These are phyloP conservation scores for Zoroaster sp. DNA, from an alignment of 53 echinoderm and acorn worm genomes.

Conservation along the genomic window DNA sequence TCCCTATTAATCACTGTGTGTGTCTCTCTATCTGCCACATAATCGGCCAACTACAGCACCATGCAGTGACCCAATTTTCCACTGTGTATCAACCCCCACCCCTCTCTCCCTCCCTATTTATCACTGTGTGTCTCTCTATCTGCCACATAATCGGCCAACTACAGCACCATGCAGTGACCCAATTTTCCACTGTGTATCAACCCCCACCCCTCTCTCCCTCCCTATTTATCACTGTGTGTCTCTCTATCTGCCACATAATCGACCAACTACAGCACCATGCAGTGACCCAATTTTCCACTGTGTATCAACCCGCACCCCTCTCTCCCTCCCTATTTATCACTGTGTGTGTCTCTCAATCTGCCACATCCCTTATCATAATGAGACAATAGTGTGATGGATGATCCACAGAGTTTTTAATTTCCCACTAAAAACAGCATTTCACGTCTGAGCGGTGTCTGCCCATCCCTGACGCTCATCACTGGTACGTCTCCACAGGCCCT, in stretches of 20 bases:
- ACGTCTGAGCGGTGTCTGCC: background rate
- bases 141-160: too few species aligned
- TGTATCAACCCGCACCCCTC: too few species aligned
- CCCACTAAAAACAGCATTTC: constrained; percentile 58
- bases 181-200: background rate
- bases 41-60: too few species aligned
- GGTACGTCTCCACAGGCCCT: background rate
- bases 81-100: too few species aligned
- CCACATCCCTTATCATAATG: background rate
- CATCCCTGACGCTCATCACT: constrained; percentile 19
- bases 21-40: too few species aligned
- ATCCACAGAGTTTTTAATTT: constrained; percentile 42
- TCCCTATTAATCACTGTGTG: too few species aligned
- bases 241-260: too few species aligned
- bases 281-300: background rate
- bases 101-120: too few species aligned
- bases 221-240: too few species aligned
- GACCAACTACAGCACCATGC: too few species aligned
- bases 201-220: background rate
- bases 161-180: background rate
- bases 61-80: too few species aligned
- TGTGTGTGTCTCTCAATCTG: background rate
- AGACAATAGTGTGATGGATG: constrained; percentile 29
- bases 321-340: background rate
- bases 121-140: too few species aligned